Evolutionary conservation across 1,140 invertebrate species (phyloP), one percentile per base, ranked within the genome.

Genomic region (Ostrea edulis): DNA sequence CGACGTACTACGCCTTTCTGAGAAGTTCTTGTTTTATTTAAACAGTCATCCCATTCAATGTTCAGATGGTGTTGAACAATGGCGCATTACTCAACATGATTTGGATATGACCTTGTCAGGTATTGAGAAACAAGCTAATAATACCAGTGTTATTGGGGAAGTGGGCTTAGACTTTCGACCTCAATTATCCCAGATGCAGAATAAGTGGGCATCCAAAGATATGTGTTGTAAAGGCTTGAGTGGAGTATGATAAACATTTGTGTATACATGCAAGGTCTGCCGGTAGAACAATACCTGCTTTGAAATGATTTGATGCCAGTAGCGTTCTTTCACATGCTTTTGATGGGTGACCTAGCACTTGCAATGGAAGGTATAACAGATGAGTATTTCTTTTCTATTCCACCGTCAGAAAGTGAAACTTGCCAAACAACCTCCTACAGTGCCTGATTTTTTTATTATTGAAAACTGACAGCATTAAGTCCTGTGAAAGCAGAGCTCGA

Each of bases 261-360:
- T 95, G 95, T 92, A 94, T 95, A 9, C 95, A 95, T 87, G 95
- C 95, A 35, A 92, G 95, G 68, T 95, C 95, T 54, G 95, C 95
- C 0, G 95, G 95, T 11, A 92, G 91, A 58, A 92, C 93, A 9
- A 94, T 95, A 9, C 87, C 93, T n/a, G 89, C 93, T 44, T 90
- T 95, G 9, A 93, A 92, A 86, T 94, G 95, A 90, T 82, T 90
- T 86, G 93, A 92, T 62, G 95, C 93, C 22, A 89, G 84, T 22
- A 92, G 93, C 14, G 95, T 94, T 55, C 88, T 95, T n/a, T 62
- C 95, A 52, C 95, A 95, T 92, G 94, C 94, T 5, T 95, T 95
- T 93, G 94, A 94, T 91, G 95, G 95, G 0, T 93, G 92, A 85
- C 89, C 93, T 11, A 92, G 94, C 55, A 92, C 92, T 44, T 29